Percentiles rank a stretch among this genome's conserved stretches.
phyloP scores from a whole-genome alignment of 2,888 invertebrate species.

The Himalopsyche anomala region DNA sequence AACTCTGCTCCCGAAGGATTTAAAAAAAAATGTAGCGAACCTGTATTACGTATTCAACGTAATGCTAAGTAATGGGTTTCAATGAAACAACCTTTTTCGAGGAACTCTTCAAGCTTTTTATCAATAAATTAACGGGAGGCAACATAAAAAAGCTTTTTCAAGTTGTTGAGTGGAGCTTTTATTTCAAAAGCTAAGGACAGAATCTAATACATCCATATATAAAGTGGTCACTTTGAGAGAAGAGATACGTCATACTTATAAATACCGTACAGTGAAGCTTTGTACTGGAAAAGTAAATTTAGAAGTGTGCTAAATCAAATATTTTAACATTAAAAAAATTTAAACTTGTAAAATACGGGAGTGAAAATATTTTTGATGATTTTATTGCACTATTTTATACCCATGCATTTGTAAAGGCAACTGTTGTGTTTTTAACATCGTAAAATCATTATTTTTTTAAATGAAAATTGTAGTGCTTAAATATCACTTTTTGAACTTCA shows the following conservation, averaged over 20 bases:
- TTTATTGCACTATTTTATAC: too few relatives aligned
- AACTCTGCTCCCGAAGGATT: not conserved
- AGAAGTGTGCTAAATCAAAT: too few relatives aligned
- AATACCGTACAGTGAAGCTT: too few relatives aligned
- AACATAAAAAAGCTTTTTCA: conserved; percentile 17
- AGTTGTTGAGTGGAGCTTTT: conserved; percentile 17
- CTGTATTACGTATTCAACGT: conserved; percentile 7
- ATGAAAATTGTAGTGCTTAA: too few relatives aligned
- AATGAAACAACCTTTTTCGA: conserved; percentile 11
- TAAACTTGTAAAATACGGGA: too few relatives aligned
- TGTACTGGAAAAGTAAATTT: too few relatives aligned
- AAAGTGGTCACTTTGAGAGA: not conserved
- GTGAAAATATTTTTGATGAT: too few relatives aligned
- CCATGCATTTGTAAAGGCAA: too few relatives aligned
- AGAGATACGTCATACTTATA: not conserved
- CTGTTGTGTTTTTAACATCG: too few relatives aligned
- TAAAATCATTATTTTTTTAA: too few relatives aligned
- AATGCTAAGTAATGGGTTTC: conserved; percentile 23
- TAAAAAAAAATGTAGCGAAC: conserved; percentile 23
- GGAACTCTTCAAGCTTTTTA: conserved; percentile 22
- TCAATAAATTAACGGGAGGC: conserved; percentile 34
- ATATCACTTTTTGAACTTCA: too few relatives aligned
- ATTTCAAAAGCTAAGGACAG: conserved; percentile 12
- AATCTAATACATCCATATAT: not conserved
- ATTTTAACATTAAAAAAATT: too few relatives aligned